Percentiles rank a stretch among this genome's conserved stretches.
phyloP scores from a whole-genome alignment of 2,113 vertebrate genomes.

The Cyprinodon variegatus region DNA sequence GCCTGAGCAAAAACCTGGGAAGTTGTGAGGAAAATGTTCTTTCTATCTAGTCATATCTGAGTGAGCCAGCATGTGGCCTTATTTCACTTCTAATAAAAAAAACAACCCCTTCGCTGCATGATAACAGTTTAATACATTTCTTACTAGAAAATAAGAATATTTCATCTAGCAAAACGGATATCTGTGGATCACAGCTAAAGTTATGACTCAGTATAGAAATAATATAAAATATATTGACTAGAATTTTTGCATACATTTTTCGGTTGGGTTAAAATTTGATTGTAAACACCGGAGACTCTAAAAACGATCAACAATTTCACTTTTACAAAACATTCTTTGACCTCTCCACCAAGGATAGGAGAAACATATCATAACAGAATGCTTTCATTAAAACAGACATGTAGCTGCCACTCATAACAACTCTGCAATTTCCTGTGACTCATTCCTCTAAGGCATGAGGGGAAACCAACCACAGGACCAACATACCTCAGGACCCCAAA shows the following conservation, averaged over 20 bases:
- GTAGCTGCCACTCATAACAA: neutral
- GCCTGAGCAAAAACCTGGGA: neutral
- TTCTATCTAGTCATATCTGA: neutral
- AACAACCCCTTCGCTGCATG: conserved; percentile 8
- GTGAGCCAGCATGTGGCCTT: conserved; percentile 21
- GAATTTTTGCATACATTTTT: too few species aligned
- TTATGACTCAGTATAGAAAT: too few species aligned
- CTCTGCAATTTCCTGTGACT: neutral
- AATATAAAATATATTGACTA: too few species aligned
- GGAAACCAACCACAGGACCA: neutral
- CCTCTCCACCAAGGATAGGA: neutral
- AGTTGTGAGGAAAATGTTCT: neutral
- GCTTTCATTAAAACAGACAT: neutral
- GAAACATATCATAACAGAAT: neutral
- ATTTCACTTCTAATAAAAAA: conserved; percentile 21
- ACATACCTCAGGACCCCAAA: neutral
- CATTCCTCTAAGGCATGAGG: neutral
- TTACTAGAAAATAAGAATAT: conserved; percentile 28
- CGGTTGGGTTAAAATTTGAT: too few species aligned
- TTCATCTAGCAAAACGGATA: conserved; percentile 32
- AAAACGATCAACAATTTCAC: neutral
- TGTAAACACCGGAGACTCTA: too few species aligned
- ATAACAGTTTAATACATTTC: conserved; percentile 23
- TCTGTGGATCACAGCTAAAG: neutral
- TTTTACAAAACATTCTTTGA: neutral